These are phyloP conservation scores for Drosophila differens DNA, from an alignment of 2,888 invertebrate species.

Conservation along the genomic window DNA sequence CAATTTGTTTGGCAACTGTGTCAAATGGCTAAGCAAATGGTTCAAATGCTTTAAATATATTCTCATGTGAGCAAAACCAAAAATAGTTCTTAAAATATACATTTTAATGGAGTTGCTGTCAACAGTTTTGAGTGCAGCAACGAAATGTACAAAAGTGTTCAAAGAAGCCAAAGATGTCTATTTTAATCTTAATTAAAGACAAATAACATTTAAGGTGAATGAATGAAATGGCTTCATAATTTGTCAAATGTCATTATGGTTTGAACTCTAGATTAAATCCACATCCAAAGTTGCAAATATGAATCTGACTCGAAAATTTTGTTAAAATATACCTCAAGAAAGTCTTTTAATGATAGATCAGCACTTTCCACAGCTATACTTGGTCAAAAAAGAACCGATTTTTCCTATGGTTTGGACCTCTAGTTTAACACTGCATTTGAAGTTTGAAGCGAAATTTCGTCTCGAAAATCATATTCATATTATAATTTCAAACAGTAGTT, in stretches of 20 bases:
- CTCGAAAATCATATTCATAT: not conserved
- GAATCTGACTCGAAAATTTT: not conserved
- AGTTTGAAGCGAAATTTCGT: accelerated
- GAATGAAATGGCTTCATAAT: not conserved
- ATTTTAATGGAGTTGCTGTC: not conserved
- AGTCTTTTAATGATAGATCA: not conserved
- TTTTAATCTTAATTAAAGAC: not conserved
- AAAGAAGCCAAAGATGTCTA: not conserved
- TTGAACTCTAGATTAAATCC: not conserved
- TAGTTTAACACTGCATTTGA: not conserved
- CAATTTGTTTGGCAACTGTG: conserved; percentile 41
- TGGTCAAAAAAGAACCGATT: not conserved
- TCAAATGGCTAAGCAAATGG: conserved; percentile 12
- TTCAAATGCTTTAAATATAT: conserved; percentile 1
- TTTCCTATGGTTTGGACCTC: not conserved
- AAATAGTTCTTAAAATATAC: not conserved
- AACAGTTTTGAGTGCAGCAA: not conserved
- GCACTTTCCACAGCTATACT: not conserved
- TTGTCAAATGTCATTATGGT: not conserved
- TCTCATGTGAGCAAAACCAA: not conserved
- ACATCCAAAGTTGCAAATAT: not conserved
- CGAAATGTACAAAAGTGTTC: not conserved
- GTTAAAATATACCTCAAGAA: not conserved
- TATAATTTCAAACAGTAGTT: not conserved
- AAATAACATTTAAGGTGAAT: not conserved